Evolutionary conservation across 92 coral and sea anemone genomes (phyloP).

Genomic region (Zoanthus solanderi): DNA sequence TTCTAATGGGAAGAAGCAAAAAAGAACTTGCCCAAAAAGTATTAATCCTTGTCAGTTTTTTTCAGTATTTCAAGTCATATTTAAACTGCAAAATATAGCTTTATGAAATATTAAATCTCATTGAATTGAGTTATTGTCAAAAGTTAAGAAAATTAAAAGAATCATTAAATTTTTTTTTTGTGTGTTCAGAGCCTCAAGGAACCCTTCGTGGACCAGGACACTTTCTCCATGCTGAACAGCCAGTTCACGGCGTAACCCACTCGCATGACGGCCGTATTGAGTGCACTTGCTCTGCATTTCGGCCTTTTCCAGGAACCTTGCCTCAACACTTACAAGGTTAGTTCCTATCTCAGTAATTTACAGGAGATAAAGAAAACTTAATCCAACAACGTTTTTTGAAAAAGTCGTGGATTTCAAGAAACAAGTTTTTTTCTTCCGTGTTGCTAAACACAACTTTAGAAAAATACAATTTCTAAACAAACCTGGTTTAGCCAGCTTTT

Average conservation of each 20-base stretch:
- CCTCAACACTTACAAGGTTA: slow-evolving; percentile 79
- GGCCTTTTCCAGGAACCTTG: slow-evolving; percentile 79
- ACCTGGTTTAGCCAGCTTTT: background rate
- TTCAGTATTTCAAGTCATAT: background rate
- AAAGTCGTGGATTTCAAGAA: background rate
- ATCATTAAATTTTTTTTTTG: background rate
- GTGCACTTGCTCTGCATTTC: slow-evolving; percentile 97
- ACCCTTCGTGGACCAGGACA: slow-evolving; percentile 55
- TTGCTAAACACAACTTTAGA: background rate
- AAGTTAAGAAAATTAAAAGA: background rate
- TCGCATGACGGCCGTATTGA: slow-evolving; percentile 76
- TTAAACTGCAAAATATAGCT: background rate
- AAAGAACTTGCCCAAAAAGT: background rate
- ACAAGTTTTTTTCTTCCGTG: background rate
- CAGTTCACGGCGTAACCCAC: slow-evolving; percentile 51
- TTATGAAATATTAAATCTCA: background rate
- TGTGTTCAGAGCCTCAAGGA: slow-evolving; percentile 63
- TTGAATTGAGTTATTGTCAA: background rate
- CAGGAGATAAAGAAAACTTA: background rate
- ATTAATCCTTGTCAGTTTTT: background rate
- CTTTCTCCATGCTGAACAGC: slow-evolving; percentile 47
- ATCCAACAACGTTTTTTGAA: background rate
- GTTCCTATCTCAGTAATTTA: background rate
- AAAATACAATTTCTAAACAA: background rate
- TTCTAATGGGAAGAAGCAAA: background rate